phyloP scores from a whole-genome alignment of 2,888 invertebrate species.

The Loripinus fragilis region DNA sequence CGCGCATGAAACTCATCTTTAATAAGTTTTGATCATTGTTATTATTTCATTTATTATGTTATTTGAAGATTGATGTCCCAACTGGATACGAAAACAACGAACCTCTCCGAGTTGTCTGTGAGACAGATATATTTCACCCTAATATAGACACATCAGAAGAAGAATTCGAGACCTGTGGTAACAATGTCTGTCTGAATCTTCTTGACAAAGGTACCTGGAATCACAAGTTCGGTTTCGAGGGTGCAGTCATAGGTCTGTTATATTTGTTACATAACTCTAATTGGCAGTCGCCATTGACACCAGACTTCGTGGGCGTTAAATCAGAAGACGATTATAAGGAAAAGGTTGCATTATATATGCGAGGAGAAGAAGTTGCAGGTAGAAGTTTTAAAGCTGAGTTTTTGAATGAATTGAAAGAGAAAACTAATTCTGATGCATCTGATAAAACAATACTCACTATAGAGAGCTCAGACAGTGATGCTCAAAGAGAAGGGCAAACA shows the following conservation, averaged over 20 bases:
- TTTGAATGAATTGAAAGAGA: not conserved
- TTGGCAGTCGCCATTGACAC: not conserved
- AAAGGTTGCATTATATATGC: constrained; percentile 4
- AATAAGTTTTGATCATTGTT: too few species aligned
- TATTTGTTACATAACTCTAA: constrained; percentile 6
- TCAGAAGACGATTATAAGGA: not conserved
- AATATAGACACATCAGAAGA: constrained; percentile 41
- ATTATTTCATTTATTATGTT: not conserved
- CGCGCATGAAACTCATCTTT: too few species aligned
- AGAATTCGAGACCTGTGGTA: not conserved
- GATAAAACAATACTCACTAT: too few species aligned
- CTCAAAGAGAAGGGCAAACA: too few species aligned
- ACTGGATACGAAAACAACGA: not conserved
- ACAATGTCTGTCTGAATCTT: constrained; percentile 52
- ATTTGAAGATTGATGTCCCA: not conserved
- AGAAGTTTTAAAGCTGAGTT: not conserved
- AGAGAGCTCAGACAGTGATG: too few species aligned
- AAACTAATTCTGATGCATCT: not conserved
- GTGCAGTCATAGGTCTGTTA: not conserved
- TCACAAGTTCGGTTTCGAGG: constrained; percentile 8
- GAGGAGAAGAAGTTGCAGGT: not conserved
- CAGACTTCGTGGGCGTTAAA: not conserved
- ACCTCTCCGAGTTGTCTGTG: constrained; percentile 37
- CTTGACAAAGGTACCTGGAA: constrained; percentile 28
- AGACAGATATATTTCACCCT: constrained; percentile 49